Base-by-base conservation (phyloP, 2,888 invertebrate species). In the Aricia artaxerxes region DNA sequence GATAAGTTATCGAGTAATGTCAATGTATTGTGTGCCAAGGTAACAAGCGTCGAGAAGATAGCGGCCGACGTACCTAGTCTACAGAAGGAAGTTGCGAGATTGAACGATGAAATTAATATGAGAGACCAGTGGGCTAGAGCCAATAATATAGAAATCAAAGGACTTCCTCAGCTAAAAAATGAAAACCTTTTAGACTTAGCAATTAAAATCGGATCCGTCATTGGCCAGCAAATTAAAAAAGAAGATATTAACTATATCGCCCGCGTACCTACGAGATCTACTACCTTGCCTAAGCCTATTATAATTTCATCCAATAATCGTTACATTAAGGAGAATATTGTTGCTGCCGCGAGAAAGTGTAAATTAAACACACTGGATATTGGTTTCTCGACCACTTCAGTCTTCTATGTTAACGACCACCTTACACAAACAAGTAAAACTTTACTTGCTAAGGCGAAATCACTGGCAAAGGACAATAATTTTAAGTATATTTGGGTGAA, bases 401-500 rank as follows among this genome's bases (percentile, higher is more conserved):
- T 76, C 5, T 78, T 80, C 35, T 80, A 81, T 49, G 60, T 82
- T 2, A 82, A 82, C 44, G 82, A 82, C 16, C 81, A 82, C 31
- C 76, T 82, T 5, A 83, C 83, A 1, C 75, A 77, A 69, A 31
- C 53, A 0, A 79, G 80, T 44, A 82, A 82, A 53, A 31, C 0
- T 24, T 73, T 82, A 4, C 77, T 80, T 5, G 79, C 49, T 11
- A 80, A 79, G 53, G 82, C 80, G 0, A 80, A 80, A 78, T 72
- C 78, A 0, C 24, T 79, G 1, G 72, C 81, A 0, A 81, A 80
- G 40, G 81, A 81, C 40, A 79, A 78, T 3, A 79, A 80, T 31
- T 82, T 81, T 64, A 57, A 79, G 40, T 83, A 80, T 57, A 80
- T 82, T 0, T 82, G 81, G 82, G 82, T 82, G 0, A 83, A 82